A percentile compares a stretch with the other conserved stretches of the same genome.
These are phyloP conservation scores for Ceryle rudis DNA, from an alignment of 2,797 vertebrate species.

Conservation along the genomic window DNA sequence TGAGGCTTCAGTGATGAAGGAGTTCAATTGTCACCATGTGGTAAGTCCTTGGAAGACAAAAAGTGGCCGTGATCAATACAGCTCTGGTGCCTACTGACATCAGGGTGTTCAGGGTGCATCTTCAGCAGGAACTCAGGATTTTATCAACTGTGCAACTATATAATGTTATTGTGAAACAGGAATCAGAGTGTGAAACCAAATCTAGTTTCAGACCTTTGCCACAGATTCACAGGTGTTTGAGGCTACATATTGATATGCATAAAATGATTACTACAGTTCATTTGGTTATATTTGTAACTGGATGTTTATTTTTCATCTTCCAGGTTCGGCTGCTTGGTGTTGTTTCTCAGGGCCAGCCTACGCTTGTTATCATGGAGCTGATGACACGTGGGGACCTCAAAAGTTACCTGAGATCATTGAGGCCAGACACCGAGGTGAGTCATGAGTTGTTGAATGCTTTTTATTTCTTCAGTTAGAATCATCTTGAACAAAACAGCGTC, in stretches of 20 bases:
- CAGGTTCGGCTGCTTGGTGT: slow-evolving; percentile 96
- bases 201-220: neutral
- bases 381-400: slow-evolving; percentile 99
- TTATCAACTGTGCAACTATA: accelerated
- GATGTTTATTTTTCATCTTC: neutral
- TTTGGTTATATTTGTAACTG: neutral
- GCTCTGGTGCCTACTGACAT: neutral
- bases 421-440: slow-evolving; percentile 91
- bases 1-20: slow-evolving; percentile 99
- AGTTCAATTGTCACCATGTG: slow-evolving; percentile 99
- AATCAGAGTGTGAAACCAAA: neutral
- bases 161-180: neutral
- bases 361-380: slow-evolving; percentile 98
- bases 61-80: neutral
- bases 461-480: neutral
- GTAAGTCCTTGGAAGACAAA: slow-evolving; percentile 77
- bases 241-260: neutral
- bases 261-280: neutral
- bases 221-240: neutral
- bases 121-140: neutral
- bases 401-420: slow-evolving; percentile 93
- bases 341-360: slow-evolving; percentile 98
- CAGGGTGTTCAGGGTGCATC: accelerated
- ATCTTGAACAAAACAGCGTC: neutral
- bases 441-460: neutral